phyloP scores from a whole-genome alignment of 1,140 invertebrate species.

The Drosophila athabasca region DNA sequence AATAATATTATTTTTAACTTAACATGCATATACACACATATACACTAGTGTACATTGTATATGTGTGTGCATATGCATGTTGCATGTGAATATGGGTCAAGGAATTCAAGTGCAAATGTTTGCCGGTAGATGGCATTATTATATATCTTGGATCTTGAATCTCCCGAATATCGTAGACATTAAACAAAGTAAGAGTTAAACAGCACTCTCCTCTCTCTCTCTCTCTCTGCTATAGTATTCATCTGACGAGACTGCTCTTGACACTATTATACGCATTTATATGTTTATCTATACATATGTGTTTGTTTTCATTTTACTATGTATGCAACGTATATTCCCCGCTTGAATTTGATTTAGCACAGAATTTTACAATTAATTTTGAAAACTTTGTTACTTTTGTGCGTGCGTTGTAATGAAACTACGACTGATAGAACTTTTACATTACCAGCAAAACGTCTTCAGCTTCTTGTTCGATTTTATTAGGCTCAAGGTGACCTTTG shows the following conservation, averaged over 20 bases:
- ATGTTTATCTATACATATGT: conserved; percentile 17
- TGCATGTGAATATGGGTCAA: conserved; percentile 51
- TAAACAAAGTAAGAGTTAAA: conserved; percentile 15
- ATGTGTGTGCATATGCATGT: background rate
- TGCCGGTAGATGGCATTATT: conserved; percentile 45
- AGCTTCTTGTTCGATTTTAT: conserved; percentile 39
- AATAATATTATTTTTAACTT: conserved; percentile 40
- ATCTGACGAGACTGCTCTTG: conserved; percentile 11
- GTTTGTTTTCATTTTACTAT: background rate
- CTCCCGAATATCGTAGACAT: background rate
- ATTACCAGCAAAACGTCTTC: conserved; percentile 68
- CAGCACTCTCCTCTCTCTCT: background rate
- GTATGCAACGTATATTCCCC: background rate
- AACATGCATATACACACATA: conserved; percentile 7
- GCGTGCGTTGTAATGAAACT: conserved; percentile 10
- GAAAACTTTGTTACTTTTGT: conserved; percentile 39
- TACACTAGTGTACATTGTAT: background rate
- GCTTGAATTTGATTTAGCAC: conserved; percentile 12
- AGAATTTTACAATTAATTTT: conserved; percentile 45
- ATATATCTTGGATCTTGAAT: background rate
- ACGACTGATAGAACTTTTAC: conserved; percentile 43
- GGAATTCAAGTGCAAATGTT: conserved; percentile 38
- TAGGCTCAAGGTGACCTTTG: conserved; percentile 74
- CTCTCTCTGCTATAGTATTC: conserved; percentile 8
- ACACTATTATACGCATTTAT: conserved; percentile 28